phyloP scores from a whole-genome alignment of 2,113 vertebrate genomes.

The Pelecanoides urinatrix region DNA sequence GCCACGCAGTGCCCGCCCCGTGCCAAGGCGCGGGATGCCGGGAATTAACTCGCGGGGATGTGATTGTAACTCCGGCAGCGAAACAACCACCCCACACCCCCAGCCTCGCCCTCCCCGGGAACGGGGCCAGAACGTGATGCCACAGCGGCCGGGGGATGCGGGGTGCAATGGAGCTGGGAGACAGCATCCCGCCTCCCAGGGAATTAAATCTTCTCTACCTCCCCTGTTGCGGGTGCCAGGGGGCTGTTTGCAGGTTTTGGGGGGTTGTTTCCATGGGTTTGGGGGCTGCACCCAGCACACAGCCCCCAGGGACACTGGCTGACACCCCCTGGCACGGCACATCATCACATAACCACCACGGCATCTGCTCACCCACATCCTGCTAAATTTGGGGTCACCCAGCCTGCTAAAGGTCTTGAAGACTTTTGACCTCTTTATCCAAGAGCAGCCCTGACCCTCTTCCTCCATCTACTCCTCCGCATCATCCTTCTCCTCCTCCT shows the following conservation, averaged over 20 bases:
- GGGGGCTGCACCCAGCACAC: not conserved
- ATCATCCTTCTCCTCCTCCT: not conserved
- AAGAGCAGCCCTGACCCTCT: not conserved
- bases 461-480: not conserved
- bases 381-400: not conserved
- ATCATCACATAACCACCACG: not conserved
- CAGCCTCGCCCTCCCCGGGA: too few relatives aligned
- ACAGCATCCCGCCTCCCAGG: too few relatives aligned
- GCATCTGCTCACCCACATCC: not conserved
- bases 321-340: not conserved
- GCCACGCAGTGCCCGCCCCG: not conserved
- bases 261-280: not conserved
- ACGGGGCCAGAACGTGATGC: fast-evolving
- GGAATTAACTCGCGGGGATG: not conserved
- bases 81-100: not conserved
- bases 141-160: fast-evolving
- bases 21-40: not conserved
- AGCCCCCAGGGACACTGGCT: not conserved
- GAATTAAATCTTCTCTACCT: too few relatives aligned
- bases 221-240: too few relatives aligned
- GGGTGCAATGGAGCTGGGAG: not conserved
- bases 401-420: not conserved
- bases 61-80: fast-evolving
- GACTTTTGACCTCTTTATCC: not conserved
- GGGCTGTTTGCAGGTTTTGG: not conserved